A percentile compares a stretch with the other conserved stretches of the same genome.
These are phyloP conservation scores for Drosophila miranda DNA, from an alignment of 1,140 invertebrate species.

Conservation along the genomic window DNA sequence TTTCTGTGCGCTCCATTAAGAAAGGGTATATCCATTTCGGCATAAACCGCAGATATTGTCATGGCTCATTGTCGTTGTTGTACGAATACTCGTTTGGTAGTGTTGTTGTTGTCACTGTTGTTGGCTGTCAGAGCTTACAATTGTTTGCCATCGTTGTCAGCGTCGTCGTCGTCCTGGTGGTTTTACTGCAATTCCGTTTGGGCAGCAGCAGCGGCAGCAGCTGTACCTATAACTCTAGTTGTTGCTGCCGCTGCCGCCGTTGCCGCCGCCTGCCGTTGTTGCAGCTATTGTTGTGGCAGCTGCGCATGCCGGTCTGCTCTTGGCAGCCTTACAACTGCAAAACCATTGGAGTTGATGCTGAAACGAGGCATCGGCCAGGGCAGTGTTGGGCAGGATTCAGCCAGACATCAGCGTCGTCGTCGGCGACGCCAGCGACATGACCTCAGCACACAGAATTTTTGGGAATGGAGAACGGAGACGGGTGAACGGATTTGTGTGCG, in stretches of 20 bases:
- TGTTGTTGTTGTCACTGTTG: conserved; percentile 56
- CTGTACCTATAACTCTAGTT: conserved; percentile 59
- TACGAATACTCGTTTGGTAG: background rate
- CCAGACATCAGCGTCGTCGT: conserved; percentile 49
- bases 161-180: conserved; percentile 40
- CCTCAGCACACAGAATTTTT: conserved; percentile 70
- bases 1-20: background rate
- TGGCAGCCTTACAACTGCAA: conserved; percentile 75
- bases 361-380: conserved; percentile 23
- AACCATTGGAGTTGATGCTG: conserved; percentile 68
- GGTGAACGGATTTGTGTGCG: conserved; percentile 34
- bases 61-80: conserved; percentile 24
- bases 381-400: conserved; percentile 14
- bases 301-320: conserved; percentile 53
- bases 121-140: conserved; percentile 76
- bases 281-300: conserved; percentile 33
- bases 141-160: conserved; percentile 69
- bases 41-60: conserved; percentile 27
- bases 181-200: conserved; percentile 55
- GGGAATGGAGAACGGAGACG: conserved; percentile 3
- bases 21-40: conserved; percentile 49
- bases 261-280: conserved; percentile 29
- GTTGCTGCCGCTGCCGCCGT: conserved; percentile 21
- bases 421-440: conserved; percentile 71
- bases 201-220: conserved; percentile 20